Conservation (phyloP, 2,113 vertebrate species). For the Mormyrus lacerda region DNA sequence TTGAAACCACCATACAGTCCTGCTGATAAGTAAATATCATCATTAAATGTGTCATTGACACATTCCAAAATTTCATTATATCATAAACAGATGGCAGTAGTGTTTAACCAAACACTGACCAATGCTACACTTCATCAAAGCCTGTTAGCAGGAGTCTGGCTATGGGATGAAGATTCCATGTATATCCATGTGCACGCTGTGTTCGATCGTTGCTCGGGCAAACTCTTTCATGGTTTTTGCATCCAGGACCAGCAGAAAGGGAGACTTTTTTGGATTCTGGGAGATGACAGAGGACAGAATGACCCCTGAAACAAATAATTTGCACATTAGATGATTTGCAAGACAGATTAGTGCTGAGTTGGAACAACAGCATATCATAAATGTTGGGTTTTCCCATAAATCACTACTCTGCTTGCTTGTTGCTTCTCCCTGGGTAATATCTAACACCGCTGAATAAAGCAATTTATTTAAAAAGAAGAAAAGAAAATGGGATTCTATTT, state of each 20-base stretch:
- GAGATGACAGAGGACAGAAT: conserved; percentile 74
- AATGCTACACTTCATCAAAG: not conserved
- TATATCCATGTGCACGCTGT: conserved; percentile 74
- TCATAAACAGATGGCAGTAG: not conserved
- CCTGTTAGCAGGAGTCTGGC: not conserved
- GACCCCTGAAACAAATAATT: conserved; percentile 60
- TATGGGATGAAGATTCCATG: conserved; percentile 79
- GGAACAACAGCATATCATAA: not conserved
- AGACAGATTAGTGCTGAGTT: not conserved
- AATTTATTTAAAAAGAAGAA: not conserved
- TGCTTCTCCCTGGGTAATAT: not conserved
- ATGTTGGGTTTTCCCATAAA: not conserved
- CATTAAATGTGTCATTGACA: not conserved
- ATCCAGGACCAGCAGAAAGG: conserved; percentile 80
- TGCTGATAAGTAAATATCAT: not conserved
- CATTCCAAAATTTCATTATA: not conserved
- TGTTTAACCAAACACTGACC: not conserved
- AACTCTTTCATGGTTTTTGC: conserved; percentile 76
- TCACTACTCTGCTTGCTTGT: not conserved
- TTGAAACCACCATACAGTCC: not conserved
- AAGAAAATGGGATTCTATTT: not conserved
- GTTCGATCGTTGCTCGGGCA: conserved; percentile 64
- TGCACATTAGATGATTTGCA: no score
- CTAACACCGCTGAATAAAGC: not conserved
- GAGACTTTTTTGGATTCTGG: conserved; percentile 58